phyloP scores from a whole-genome alignment of 2,888 invertebrate genomes.

The Drosophila crucigera region DNA sequence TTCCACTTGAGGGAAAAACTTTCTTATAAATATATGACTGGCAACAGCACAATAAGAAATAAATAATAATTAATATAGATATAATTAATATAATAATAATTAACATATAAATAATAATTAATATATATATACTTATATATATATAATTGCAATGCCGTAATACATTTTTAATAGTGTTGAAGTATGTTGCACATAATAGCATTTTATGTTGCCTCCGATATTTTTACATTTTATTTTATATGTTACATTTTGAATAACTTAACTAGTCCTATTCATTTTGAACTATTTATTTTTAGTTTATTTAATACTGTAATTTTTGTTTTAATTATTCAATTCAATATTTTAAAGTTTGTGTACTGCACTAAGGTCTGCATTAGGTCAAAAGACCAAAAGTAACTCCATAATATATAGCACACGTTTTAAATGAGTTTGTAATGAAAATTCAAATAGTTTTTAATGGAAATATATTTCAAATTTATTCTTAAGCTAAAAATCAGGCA shows the following conservation, averaged over 20 bases:
- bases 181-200: not conserved
- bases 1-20: not conserved
- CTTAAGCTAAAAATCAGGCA: not conserved
- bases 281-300: not conserved
- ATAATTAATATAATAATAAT: not conserved
- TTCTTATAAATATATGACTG: not conserved
- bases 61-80: not conserved
- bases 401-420: too few species aligned
- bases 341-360: rapidly evolving
- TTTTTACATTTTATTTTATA: not conserved
- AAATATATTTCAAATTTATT: too few species aligned
- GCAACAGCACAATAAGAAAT: not conserved
- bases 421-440: too few species aligned
- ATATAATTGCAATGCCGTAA: rapidly evolving
- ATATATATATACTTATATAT: too few species aligned
- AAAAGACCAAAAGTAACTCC: not conserved
- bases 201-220: not conserved
- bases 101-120: not conserved
- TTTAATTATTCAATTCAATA: not conserved
- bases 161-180: not conserved
- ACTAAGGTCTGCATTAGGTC: not conserved
- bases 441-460: too few species aligned
- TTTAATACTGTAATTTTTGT: not conserved
- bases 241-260: too few species aligned
- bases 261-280: not conserved